Evolutionary conservation across 2,113 vertebrate genomes (phyloP), one percentile per base, ranked within the genome.

Genomic region (Oxygymnocypris stewartii): DNA sequence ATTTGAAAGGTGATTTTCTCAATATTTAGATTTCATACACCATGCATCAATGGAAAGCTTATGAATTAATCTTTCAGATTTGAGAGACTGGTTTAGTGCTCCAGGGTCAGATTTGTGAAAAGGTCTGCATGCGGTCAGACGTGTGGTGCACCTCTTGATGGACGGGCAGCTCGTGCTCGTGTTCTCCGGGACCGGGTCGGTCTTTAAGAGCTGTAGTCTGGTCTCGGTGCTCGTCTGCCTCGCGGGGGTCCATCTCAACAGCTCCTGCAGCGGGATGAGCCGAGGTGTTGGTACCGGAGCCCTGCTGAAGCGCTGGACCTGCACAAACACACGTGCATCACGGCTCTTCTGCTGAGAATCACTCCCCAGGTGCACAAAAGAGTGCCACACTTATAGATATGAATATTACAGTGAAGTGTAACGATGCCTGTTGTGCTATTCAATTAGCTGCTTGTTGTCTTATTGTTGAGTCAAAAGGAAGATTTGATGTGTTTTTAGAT

Each of bases 231-330:
- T 25, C 40, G 10, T 86, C 2, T 87, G 85, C 47, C 57, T 88
- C 59, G 28, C 28, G 0, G 91, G 90, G 40, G 93, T 92, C 91
- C 94, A 95, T 6, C 86, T 90, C 83, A 90, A 83, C 75, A 97
- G 88, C 77, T 95, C 94, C 88, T 93, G 92, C 89, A 95, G 84
- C 2, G 96, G 96, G 49, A 96, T 94, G 71, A 97, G 94, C 18
- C 91, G 93, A 14, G 93, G 90, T 54, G 61, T 88, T 84, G 90
- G 92, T 31, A 85, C 86, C 37, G 85, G 57, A 69, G 93, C 84
- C 0, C n/a, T 4, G 4, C 16, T 40, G 71, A 78, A 59, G 25
- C 9, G 44, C 23, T 42, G 13, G 1, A 59, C 42, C 78, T 85
- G 10, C 54, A 35, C 37, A 63, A 25, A 54, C 63, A 20, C 63